Conservation (phyloP, 2,797 vertebrate genomes). For the Poeciliopsis presidionis region DNA sequence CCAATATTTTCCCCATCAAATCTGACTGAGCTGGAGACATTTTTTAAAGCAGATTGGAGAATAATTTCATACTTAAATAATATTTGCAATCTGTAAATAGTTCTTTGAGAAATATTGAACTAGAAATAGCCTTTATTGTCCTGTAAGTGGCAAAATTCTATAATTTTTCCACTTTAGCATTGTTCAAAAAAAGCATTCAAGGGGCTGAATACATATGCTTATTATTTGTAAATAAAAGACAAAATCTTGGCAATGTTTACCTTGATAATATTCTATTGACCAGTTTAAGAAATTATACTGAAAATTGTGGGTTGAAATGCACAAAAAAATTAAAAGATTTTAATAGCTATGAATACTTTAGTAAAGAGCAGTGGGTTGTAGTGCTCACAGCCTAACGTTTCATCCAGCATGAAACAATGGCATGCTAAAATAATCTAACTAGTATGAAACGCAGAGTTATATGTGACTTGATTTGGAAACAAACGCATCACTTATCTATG, state of each 20-base stretch:
- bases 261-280: not conserved
- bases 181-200: not conserved
- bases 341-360: not conserved
- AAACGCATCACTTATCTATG: constrained; percentile 3
- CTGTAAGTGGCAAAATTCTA: too few species aligned
- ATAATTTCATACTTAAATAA: too few species aligned
- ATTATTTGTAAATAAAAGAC: not conserved
- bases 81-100: too few species aligned
- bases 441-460: not conserved
- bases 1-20: not conserved
- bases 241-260: not conserved
- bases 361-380: not conserved
- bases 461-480: not conserved
- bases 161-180: not conserved
- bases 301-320: not conserved
- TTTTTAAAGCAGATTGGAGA: too few species aligned
- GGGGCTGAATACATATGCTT: not conserved
- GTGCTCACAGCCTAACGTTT: not conserved
- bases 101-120: too few species aligned
- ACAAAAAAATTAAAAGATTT: not conserved
- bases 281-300: not conserved
- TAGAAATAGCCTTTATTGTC: too few species aligned
- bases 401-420: not conserved
- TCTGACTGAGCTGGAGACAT: not conserved
- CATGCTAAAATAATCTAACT: too few species aligned